Evolutionary conservation across 2,797 vertebrate species (phyloP).

Genomic region (Schizopygopsis malacanthus): DNA sequence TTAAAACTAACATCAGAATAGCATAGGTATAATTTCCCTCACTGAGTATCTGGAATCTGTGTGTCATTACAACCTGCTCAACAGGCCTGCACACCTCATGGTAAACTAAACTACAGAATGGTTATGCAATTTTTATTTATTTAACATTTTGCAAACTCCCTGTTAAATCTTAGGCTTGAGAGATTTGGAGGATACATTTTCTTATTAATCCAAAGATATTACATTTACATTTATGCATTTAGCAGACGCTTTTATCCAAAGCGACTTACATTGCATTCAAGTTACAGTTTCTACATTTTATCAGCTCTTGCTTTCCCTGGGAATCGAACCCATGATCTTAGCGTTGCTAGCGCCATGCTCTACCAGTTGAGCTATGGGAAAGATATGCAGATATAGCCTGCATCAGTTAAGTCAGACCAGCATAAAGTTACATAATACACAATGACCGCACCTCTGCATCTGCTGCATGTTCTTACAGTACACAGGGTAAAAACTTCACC

Average conservation of each 20-base stretch:
- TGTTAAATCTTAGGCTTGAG: neutral
- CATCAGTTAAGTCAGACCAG: neutral
- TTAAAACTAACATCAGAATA: neutral
- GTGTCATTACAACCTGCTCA: neutral
- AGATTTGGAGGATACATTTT: neutral
- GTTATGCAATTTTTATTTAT: neutral
- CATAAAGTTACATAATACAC: neutral
- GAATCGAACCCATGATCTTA: too few relatives aligned
- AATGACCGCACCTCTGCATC: neutral
- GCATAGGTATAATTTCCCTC: neutral
- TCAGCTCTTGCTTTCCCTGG: too few relatives aligned
- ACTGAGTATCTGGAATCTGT: neutral
- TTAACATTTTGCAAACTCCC: neutral
- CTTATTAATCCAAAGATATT: neutral
- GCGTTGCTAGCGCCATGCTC: too few relatives aligned
- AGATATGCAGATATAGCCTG: too few relatives aligned
- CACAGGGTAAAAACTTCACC: neutral
- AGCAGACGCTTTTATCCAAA: too few relatives aligned
- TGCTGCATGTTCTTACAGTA: slow-evolving; percentile 6
- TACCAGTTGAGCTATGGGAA: too few relatives aligned
- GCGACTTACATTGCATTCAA: too few relatives aligned
- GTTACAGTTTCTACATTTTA: too few relatives aligned
- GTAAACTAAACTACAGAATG: neutral
- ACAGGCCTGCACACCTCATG: neutral
- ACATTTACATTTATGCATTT: too few relatives aligned